phyloP scores from a whole-genome alignment of 64 coral and sea anemone species.

The Porites australiensis region DNA sequence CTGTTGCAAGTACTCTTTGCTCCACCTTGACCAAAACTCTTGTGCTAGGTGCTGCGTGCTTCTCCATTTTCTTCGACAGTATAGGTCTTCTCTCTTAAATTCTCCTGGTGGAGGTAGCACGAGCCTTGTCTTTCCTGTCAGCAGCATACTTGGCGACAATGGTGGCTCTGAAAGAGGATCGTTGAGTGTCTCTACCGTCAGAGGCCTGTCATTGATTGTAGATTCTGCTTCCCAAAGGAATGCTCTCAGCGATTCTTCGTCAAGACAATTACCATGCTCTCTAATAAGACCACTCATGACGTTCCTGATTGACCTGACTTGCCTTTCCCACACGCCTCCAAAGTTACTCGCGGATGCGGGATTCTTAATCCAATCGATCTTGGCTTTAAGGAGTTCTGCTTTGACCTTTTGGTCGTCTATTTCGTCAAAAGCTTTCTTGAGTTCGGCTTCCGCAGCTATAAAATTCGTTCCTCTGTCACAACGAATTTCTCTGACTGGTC shows the following conservation, averaged over 20 bases:
- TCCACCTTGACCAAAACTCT: conserved; percentile 64
- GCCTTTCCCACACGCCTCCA: conserved; percentile 68
- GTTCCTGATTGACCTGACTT: conserved; percentile 63
- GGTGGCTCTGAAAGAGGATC: conserved; percentile 15
- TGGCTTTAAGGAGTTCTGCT: conserved; percentile 51
- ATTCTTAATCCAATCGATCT: conserved; percentile 69
- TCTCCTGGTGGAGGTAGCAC: conserved; percentile 47
- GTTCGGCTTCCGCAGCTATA: conserved; percentile 30
- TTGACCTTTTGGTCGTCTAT: conserved; percentile 60
- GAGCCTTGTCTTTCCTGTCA: conserved; percentile 46
- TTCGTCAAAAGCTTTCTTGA: conserved; percentile 58
- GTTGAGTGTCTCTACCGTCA: conserved; percentile 69
- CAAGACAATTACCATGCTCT: conserved; percentile 35
- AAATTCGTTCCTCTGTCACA: conserved; percentile 47
- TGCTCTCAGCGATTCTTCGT: conserved; percentile 63
- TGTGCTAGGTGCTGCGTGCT: conserved; percentile 48
- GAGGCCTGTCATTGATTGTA: conserved; percentile 55
- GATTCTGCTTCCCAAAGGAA: conserved; percentile 68
- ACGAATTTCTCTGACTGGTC: neutral
- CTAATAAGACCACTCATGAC: conserved; percentile 34
- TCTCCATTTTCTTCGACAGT: no score
- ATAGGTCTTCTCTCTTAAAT: conserved; percentile 14
- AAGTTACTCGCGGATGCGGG: conserved; percentile 58
- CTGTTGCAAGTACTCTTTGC: conserved; percentile 57
- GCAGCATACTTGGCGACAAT: conserved; percentile 61